Evolutionary conservation across 2,888 invertebrate genomes (phyloP).

Genomic region (Pterostichus niger): DNA sequence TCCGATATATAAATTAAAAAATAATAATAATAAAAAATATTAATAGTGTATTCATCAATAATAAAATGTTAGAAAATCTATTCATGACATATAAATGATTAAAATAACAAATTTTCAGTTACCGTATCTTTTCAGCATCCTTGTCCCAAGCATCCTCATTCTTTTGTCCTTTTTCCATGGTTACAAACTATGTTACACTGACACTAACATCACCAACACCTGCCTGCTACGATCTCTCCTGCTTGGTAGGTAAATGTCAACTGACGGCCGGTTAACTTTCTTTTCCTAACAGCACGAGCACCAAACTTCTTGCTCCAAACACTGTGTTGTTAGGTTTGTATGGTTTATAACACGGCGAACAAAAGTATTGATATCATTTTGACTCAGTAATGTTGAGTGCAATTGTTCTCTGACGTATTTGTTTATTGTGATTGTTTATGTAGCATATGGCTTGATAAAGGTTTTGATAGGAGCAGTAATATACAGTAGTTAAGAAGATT

Average conservation of each 20-base stretch:
- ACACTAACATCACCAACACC: constrained; percentile 16
- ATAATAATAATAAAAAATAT: too few species aligned
- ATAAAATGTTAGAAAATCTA: too few species aligned
- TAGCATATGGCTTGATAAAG: constrained; percentile 16
- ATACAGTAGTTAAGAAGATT: too few species aligned
- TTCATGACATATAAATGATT: too few species aligned
- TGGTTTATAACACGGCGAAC: neutral
- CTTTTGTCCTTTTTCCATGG: constrained; percentile 29
- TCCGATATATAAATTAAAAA: too few species aligned
- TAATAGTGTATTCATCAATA: too few species aligned
- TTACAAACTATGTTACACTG: neutral
- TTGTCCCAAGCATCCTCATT: neutral
- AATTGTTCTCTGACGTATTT: neutral
- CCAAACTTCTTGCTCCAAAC: neutral
- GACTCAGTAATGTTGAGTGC: neutral
- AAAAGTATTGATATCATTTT: constrained; percentile 42
- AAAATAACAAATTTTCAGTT: neutral
- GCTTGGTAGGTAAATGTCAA: constrained; percentile 45
- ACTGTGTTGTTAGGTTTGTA: neutral
- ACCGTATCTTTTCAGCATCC: constrained; percentile 21
- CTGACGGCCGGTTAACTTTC: constrained; percentile 35
- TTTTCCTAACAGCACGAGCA: constrained; percentile 13
- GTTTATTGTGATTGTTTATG: neutral
- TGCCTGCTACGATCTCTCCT: constrained; percentile 21
- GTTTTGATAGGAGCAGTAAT: neutral